phyloP scores from a whole-genome alignment of 2,888 invertebrate species.

The Dermolepida albohirtum region DNA sequence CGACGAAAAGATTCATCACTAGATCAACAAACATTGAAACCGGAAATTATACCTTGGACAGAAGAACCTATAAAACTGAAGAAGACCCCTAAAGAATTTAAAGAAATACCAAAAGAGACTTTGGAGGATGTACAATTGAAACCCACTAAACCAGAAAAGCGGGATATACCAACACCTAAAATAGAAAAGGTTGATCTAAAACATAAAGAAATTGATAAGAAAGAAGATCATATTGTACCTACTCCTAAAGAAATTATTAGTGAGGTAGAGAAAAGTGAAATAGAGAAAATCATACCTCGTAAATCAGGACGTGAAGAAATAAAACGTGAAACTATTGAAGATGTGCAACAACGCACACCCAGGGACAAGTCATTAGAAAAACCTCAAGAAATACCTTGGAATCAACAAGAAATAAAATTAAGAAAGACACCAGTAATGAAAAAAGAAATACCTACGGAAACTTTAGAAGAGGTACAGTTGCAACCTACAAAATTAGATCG shows the following conservation, averaged over 20 bases:
- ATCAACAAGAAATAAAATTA: conserved; percentile 71
- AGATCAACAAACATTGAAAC: conserved; percentile 56
- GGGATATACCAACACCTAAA: conserved; percentile 58
- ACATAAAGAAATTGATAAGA: conserved; percentile 40
- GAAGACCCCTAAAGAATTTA: conserved; percentile 61
- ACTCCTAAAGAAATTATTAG: conserved; percentile 27
- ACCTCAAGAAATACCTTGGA: conserved; percentile 69
- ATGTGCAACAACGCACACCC: conserved; percentile 35
- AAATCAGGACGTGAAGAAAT: conserved; percentile 36
- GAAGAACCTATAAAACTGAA: conserved; percentile 73
- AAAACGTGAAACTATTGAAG: conserved; percentile 28
- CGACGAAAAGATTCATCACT: conserved; percentile 65
- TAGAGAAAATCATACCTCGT: conserved; percentile 44
- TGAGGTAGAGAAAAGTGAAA: conserved; percentile 44
- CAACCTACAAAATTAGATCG: conserved; percentile 46
- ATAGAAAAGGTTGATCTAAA: conserved; percentile 67
- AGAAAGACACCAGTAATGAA: conserved; percentile 63
- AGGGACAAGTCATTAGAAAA: conserved; percentile 39
- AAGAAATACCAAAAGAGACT: conserved; percentile 61
- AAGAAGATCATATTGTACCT: conserved; percentile 47
- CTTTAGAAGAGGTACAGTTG: conserved; percentile 55
- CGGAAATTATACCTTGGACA: conserved; percentile 70
- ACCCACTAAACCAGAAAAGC: conserved; percentile 62
- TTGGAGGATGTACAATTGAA: conserved; percentile 67
- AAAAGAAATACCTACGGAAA: conserved; percentile 55